A percentile compares a stretch with the other conserved stretches of the same genome.
Evolutionary conservation across 23 tunicate species (phyloP).

Genomic region (Botrylloides violaceus): DNA sequence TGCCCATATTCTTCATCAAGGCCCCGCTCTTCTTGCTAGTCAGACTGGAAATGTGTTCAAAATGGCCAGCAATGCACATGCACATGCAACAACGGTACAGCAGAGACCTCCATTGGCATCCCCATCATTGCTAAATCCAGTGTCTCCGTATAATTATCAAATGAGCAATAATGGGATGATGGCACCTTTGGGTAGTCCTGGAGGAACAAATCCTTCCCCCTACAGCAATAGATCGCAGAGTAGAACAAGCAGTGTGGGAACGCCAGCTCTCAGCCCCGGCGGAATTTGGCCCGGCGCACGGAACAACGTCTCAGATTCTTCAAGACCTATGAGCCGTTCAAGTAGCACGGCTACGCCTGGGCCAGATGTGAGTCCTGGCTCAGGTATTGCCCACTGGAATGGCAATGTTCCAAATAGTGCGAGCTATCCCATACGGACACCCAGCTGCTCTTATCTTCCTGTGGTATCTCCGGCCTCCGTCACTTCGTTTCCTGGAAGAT

Average conservation of each 20-base stretch:
- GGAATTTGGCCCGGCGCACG: slow-evolving; percentile 3
- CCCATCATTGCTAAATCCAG: slow-evolving; percentile 4
- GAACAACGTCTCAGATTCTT: not conserved
- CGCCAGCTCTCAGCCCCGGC: slow-evolving; percentile 9
- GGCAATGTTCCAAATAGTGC: not conserved
- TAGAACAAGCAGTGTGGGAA: slow-evolving; percentile 23
- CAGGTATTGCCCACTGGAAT: slow-evolving; percentile 9
- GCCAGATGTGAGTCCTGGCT: not conserved
- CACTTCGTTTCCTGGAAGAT: not conserved
- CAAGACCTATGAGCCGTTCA: slow-evolving; percentile 22
- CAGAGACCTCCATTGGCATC: slow-evolving; percentile 13
- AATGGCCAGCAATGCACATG: too few species aligned
- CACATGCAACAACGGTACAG: not conserved
- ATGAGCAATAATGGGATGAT: not conserved
- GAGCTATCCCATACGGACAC: not conserved
- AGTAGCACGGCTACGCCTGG: slow-evolving; percentile 1
- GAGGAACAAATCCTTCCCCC: slow-evolving; percentile 21
- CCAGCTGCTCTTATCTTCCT: not conserved
- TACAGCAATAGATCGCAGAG: slow-evolving; percentile 18
- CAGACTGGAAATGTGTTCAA: too few species aligned
- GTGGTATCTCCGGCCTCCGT: not conserved
- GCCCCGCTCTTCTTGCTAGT: too few species aligned
- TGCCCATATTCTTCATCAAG: too few species aligned
- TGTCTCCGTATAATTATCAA: slow-evolving; percentile 8
- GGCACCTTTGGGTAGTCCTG: slow-evolving; percentile 14